phyloP scores from a whole-genome alignment of 1,140 invertebrate species.

The Heliconius melpomene region DNA sequence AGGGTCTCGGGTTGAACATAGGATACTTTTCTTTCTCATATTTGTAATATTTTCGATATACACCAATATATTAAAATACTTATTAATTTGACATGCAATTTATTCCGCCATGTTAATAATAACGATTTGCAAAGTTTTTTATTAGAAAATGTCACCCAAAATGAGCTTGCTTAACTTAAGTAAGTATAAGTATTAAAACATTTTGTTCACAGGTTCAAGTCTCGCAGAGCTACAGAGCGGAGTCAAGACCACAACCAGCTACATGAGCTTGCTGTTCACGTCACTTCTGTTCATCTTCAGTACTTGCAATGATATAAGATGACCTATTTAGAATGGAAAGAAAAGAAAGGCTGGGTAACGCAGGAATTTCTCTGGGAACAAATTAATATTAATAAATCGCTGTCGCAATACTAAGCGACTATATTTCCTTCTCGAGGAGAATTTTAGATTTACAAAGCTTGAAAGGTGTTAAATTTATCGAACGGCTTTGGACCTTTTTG shows the following conservation, averaged over 20 bases:
- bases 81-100: too few relatives aligned
- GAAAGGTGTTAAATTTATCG: slow-evolving; percentile 23
- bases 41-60: too few relatives aligned
- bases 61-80: too few relatives aligned
- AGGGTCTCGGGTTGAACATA: too few relatives aligned
- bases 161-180: too few relatives aligned
- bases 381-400: slow-evolving; percentile 48
- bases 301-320: slow-evolving; percentile 57
- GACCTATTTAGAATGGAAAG: slow-evolving; percentile 60
- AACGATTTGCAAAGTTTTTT: too few relatives aligned
- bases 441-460: slow-evolving; percentile 31
- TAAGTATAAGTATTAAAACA: neutral
- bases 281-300: slow-evolving; percentile 55
- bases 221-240: slow-evolving; percentile 71
- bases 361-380: slow-evolving; percentile 58
- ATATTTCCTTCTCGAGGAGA: slow-evolving; percentile 30
- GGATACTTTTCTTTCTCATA: too few relatives aligned
- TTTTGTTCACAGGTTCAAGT: slow-evolving; percentile 62
- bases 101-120: too few relatives aligned
- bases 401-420: slow-evolving; percentile 22
- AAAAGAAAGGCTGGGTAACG: slow-evolving; percentile 50
- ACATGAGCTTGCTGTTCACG: slow-evolving; percentile 58
- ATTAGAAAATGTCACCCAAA: too few relatives aligned
- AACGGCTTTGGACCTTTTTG: too few relatives aligned
- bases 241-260: slow-evolving; percentile 67